Percentiles rank a stretch among this genome's conserved stretches.
Conservation (phyloP, 2,113 vertebrate genomes). For the Solea solea region DNA sequence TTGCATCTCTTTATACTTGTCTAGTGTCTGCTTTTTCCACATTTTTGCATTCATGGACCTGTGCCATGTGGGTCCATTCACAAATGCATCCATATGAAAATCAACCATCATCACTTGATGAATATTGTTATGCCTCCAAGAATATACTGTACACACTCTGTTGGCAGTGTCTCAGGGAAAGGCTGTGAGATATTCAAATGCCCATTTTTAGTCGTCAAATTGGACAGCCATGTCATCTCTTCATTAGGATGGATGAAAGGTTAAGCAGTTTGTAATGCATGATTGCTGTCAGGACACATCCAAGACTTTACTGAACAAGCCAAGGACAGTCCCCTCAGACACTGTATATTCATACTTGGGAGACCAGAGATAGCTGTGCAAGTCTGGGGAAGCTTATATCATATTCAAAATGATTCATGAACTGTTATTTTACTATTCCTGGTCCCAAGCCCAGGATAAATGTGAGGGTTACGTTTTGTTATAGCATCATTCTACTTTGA, state of each 20-base stretch:
- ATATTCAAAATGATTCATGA: constrained; percentile 13
- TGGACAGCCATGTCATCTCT: constrained; percentile 29
- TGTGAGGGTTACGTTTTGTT: background rate
- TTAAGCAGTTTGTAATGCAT: constrained; percentile 1
- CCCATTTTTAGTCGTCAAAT: constrained; percentile 23
- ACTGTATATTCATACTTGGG: constrained; percentile 4
- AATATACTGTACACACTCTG: background rate
- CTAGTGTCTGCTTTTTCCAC: background rate
- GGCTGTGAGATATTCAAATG: constrained; percentile 6
- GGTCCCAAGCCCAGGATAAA: too few species aligned
- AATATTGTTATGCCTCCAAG: too few species aligned
- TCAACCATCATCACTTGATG: background rate
- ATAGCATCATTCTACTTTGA: background rate
- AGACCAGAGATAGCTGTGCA: background rate
- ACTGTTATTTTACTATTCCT: background rate
- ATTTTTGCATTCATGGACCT: background rate
- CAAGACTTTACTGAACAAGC: background rate
- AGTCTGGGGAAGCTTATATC: background rate
- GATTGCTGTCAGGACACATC: background rate
- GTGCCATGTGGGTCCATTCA: background rate
- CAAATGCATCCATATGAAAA: background rate
- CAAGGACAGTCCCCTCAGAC: background rate
- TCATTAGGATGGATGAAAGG: constrained; percentile 7
- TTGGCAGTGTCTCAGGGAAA: background rate
- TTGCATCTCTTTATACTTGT: background rate